A percentile compares a stretch with the other conserved stretches of the same genome.
phyloP scores from a whole-genome alignment of 2,888 invertebrate genomes.

The Euplagia quadripunctaria region DNA sequence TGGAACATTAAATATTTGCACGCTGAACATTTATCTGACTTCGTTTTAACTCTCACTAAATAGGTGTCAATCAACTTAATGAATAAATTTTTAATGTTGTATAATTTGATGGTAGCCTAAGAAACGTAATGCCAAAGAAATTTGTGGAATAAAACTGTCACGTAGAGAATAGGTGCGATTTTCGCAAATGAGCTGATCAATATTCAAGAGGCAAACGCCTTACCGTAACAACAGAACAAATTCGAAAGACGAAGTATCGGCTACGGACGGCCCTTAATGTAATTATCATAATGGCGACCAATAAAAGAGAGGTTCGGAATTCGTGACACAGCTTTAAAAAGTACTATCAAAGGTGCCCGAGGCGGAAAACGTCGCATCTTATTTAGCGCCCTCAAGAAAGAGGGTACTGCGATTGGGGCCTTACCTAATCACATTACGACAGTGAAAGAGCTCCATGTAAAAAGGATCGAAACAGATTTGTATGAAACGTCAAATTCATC shows the following conservation, averaged over 20 bases:
- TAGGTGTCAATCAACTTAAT: slow-evolving; percentile 50
- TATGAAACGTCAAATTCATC: slow-evolving; percentile 81
- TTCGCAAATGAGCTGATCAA: slow-evolving; percentile 83
- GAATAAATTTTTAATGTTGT: slow-evolving; percentile 66
- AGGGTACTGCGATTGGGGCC: slow-evolving; percentile 72
- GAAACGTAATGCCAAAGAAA: slow-evolving; percentile 58
- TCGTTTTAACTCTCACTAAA: slow-evolving; percentile 41
- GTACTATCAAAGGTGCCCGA: slow-evolving; percentile 85
- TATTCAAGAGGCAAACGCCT: slow-evolving; percentile 83
- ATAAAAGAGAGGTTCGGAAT: slow-evolving; percentile 85
- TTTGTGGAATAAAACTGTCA: slow-evolving; percentile 77
- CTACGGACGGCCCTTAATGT: slow-evolving; percentile 82
- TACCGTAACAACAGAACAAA: slow-evolving; percentile 85
- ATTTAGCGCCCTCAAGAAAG: slow-evolving; percentile 81
- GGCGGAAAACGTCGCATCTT: slow-evolving; percentile 86
- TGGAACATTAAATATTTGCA: slow-evolving; percentile 36
- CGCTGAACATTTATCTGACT: slow-evolving; percentile 28
- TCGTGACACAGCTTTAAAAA: slow-evolving; percentile 85
- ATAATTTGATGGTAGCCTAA: slow-evolving; percentile 60
- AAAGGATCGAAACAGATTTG: slow-evolving; percentile 83
- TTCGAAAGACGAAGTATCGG: slow-evolving; percentile 85
- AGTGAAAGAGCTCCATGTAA: slow-evolving; percentile 81
- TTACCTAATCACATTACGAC: slow-evolving; percentile 84
- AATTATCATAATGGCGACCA: slow-evolving; percentile 87
- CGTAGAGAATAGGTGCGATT: slow-evolving; percentile 85